Conservation (phyloP, 2,113 vertebrate genomes). For the Picathartes gymnocephalus region DNA sequence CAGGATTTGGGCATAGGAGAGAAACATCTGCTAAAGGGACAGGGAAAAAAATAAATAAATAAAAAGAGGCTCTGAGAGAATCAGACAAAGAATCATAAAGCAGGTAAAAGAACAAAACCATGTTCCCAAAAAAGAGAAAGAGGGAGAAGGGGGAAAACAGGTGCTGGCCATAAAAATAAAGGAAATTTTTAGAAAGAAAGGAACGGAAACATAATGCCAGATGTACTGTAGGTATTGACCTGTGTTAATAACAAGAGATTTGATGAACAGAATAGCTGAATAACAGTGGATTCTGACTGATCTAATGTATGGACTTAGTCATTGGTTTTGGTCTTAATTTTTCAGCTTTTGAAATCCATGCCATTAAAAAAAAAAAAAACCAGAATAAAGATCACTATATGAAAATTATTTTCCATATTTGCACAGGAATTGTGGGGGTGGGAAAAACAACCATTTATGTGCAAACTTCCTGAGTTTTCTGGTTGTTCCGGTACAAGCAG, state of each 20-base stretch:
- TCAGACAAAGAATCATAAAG: neutral
- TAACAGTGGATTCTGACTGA: neutral
- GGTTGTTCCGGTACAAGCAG: neutral
- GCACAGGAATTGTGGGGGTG: neutral
- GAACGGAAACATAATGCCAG: neutral
- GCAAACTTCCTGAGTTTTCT: neutral
- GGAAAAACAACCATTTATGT: neutral
- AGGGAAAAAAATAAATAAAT: neutral
- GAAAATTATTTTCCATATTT: neutral
- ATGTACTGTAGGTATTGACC: neutral
- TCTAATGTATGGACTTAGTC: neutral
- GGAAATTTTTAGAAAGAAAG: neutral
- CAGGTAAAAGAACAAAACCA: neutral
- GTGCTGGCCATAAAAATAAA: neutral
- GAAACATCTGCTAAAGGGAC: slow-evolving; percentile 29
- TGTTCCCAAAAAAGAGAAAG: neutral
- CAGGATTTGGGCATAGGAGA: neutral
- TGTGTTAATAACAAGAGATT: neutral
- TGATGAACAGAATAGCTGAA: neutral
- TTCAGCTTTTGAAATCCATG: neutral
- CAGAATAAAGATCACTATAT: neutral
- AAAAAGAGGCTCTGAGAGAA: neutral
- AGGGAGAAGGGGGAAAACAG: rapidly evolving
- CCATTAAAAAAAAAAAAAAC: neutral
- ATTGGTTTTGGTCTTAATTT: neutral